phyloP scores from a whole-genome alignment of 1,140 invertebrate species.

The Dolichoris vasculosae region DNA sequence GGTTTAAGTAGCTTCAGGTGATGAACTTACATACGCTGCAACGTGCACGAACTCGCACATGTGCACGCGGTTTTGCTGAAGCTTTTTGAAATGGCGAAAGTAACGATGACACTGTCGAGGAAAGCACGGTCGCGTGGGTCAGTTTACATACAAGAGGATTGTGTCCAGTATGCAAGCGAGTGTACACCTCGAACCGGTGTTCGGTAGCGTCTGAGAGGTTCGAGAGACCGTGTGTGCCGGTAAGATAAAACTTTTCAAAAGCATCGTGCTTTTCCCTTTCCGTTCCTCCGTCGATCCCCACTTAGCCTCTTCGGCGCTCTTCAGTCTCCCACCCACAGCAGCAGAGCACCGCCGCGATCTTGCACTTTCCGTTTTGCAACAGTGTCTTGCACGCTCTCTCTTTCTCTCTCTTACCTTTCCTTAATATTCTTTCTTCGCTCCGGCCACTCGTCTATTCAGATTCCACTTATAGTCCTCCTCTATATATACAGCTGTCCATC shows the following conservation, averaged over 20 bases:
- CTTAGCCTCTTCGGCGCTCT: background rate
- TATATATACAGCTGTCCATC: background rate
- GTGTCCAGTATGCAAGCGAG: background rate
- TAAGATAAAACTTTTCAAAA: constrained; percentile 75
- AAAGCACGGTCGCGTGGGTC: background rate
- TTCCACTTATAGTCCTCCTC: background rate
- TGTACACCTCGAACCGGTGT: constrained; percentile 69
- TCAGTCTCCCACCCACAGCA: no score
- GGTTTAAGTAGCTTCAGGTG: background rate
- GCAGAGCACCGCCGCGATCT: background rate
- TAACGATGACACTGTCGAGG: background rate
- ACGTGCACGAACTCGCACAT: background rate
- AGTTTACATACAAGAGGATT: background rate
- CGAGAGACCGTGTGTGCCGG: constrained; percentile 59
- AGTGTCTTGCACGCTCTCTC: constrained; percentile 45
- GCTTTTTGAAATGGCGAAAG: background rate
- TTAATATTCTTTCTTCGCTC: background rate
- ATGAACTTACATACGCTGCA: background rate
- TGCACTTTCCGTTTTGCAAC: background rate
- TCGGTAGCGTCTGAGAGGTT: constrained; percentile 71
- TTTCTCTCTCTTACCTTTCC: constrained; percentile 38
- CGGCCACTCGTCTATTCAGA: background rate
- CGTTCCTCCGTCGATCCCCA: constrained; percentile 48
- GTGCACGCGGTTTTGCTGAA: background rate
- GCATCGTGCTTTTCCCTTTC: constrained; percentile 66